A percentile compares a stretch with the other conserved stretches of the same genome.
Conservation (phyloP, 2,113 vertebrate species). For the Fukomys damarensis region DNA sequence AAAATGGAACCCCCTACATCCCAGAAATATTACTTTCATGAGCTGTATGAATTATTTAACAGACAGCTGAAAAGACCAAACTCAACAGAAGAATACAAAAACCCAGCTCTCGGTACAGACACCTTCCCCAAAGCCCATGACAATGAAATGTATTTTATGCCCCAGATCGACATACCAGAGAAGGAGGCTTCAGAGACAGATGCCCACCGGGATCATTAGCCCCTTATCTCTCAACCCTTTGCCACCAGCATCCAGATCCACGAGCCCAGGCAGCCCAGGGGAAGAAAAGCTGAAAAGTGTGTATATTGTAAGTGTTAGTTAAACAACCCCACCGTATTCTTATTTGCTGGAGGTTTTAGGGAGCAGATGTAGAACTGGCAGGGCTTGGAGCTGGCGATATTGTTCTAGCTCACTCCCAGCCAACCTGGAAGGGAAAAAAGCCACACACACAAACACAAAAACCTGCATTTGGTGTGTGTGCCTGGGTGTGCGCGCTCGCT, state of each 20-base stretch:
- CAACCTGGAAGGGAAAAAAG: slow-evolving; percentile 82
- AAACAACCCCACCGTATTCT: slow-evolving; percentile 91
- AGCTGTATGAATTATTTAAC: slow-evolving; percentile 86
- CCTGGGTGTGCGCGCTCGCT: slow-evolving; percentile 70
- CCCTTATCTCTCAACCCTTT: slow-evolving; percentile 89
- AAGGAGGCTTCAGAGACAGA: slow-evolving; percentile 82
- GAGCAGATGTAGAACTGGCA: slow-evolving; percentile 93
- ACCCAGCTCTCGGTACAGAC: slow-evolving; percentile 65
- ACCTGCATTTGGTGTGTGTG: slow-evolving; percentile 81
- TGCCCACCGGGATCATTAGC: slow-evolving; percentile 85
- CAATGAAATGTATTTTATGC: slow-evolving; percentile 87
- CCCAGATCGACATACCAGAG: slow-evolving; percentile 82
- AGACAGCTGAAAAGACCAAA: slow-evolving; percentile 84
- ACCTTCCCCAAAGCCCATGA: slow-evolving; percentile 83
- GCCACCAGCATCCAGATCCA: slow-evolving; percentile 86
- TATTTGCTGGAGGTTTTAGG: slow-evolving; percentile 94
- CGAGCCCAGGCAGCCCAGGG: slow-evolving; percentile 61
- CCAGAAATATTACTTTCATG: slow-evolving; percentile 82
- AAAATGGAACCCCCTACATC: slow-evolving; percentile 76
- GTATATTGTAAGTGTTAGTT: slow-evolving; percentile 91
- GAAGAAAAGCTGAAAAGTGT: slow-evolving; percentile 86
- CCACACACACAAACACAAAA: slow-evolving; percentile 83
- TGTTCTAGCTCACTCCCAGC: slow-evolving; percentile 86
- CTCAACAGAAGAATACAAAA: slow-evolving; percentile 82
- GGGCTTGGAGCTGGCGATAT: slow-evolving; percentile 88